phyloP scores from a whole-genome alignment of 2,113 vertebrate species.

The Passer montanus region DNA sequence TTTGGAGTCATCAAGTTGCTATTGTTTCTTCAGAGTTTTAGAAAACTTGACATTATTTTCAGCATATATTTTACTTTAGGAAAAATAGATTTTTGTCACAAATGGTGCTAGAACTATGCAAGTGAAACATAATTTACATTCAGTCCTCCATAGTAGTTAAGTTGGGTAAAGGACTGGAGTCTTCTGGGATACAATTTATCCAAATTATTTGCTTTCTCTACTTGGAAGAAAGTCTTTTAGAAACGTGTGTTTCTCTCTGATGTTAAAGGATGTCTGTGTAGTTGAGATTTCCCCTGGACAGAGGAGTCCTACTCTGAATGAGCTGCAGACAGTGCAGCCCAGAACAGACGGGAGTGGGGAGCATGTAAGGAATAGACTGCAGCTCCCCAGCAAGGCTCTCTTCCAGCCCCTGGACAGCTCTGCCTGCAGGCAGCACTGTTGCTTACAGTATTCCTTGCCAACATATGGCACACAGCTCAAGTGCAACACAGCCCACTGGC shows the following conservation, averaged over 20 bases:
- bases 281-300: neutral
- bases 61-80: neutral
- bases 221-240: neutral
- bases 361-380: no score
- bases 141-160: rapidly evolving
- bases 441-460: neutral
- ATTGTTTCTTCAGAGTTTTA: neutral
- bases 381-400: neutral
- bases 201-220: neutral
- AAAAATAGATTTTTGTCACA: neutral
- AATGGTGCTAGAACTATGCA: neutral
- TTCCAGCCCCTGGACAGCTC: neutral
- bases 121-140: neutral
- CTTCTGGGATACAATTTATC: neutral
- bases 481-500: neutral
- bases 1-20: neutral
- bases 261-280: neutral
- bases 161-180: neutral
- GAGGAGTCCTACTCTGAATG: neutral
- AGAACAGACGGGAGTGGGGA: neutral
- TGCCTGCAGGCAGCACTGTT: neutral
- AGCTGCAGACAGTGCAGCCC: neutral
- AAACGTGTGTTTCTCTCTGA: neutral
- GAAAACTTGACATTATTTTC: neutral
- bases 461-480: rapidly evolving